These are phyloP conservation scores for Sebastes reedi DNA, from an alignment of 2,797 vertebrate genomes.

Conservation along the genomic window DNA sequence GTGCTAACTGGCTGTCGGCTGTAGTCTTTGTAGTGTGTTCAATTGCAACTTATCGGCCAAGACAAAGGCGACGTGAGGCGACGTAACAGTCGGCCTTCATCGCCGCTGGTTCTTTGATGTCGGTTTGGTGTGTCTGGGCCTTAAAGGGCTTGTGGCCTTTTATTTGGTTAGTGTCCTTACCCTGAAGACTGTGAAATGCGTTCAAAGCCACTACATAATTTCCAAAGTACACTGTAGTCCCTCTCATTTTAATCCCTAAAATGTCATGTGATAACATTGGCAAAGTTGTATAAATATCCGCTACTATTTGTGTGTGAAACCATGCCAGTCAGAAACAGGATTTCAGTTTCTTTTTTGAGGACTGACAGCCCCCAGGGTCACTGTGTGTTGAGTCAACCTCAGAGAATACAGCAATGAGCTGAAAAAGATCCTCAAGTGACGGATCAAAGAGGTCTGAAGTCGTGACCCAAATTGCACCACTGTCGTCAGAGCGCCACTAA, in stretches of 20 bases:
- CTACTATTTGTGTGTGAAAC: slow-evolving; percentile 15
- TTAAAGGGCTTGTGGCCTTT: slow-evolving; percentile 6
- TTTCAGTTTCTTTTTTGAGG: slow-evolving; percentile 23
- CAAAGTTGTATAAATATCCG: slow-evolving; percentile 21
- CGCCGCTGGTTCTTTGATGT: no score
- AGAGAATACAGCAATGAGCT: slow-evolving; percentile 19
- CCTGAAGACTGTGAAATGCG: slow-evolving; percentile 4
- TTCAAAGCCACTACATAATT: slow-evolving; percentile 2
- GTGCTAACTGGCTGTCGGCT: no score
- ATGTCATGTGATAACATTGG: slow-evolving; percentile 9
- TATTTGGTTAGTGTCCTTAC: slow-evolving; percentile 5
- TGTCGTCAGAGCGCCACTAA: slow-evolving; percentile 11
- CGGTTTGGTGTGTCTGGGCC: no score
- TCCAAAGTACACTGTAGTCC: slow-evolving; percentile 1
- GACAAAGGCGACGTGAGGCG: no score
- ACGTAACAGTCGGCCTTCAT: no score
- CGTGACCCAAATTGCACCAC: slow-evolving; percentile 24
- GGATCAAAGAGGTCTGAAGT: slow-evolving; percentile 31
- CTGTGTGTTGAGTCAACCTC: slow-evolving; percentile 16
- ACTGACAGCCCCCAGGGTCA: slow-evolving; percentile 10
- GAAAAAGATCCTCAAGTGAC: slow-evolving; percentile 21
- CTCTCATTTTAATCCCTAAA: slow-evolving; percentile 3
- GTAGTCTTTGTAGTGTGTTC: no score
- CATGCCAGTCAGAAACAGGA: slow-evolving; percentile 22
- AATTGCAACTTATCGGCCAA: no score